Conservation (phyloP, 1,140 invertebrate species). For the Drosophila takahashii region DNA sequence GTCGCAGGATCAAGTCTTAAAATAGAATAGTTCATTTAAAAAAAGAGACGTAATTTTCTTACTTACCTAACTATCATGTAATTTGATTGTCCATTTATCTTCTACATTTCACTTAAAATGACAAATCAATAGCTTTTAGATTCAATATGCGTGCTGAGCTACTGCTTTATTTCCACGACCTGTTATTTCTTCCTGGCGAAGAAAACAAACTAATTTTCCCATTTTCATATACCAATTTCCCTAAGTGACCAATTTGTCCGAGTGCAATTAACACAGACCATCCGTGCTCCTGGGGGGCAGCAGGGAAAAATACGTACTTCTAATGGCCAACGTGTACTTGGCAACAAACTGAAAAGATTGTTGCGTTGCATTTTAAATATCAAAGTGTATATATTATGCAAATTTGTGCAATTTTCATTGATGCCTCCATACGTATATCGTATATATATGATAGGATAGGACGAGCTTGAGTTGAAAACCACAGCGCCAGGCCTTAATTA, state of each 20-base stretch:
- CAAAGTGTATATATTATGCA: slow-evolving; percentile 55
- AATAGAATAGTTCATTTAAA: background rate
- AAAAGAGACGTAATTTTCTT: background rate
- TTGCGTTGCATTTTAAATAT: slow-evolving; percentile 52
- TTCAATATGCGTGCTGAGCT: slow-evolving; percentile 9
- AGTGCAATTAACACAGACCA: slow-evolving; percentile 36
- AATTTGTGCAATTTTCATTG: slow-evolving; percentile 74
- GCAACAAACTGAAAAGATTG: slow-evolving; percentile 21
- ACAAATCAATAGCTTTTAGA: slow-evolving; percentile 5
- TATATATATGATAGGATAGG: slow-evolving; percentile 5
- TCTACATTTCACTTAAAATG: background rate
- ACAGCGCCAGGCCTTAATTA: slow-evolving; percentile 58
- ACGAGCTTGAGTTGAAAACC: slow-evolving; percentile 13
- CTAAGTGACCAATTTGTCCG: slow-evolving; percentile 49
- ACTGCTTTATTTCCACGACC: background rate
- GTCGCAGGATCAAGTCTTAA: too few species aligned
- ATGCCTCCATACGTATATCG: slow-evolving; percentile 12
- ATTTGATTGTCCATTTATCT: background rate
- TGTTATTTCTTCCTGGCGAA: background rate
- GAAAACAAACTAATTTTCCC: slow-evolving; percentile 48
- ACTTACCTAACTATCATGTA: background rate
- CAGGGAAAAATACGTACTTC: slow-evolving; percentile 10
- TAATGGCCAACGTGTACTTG: slow-evolving; percentile 22
- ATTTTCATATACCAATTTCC: slow-evolving; percentile 44
- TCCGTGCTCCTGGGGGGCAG: slow-evolving; percentile 3